Evolutionary conservation across 2,797 vertebrate species (phyloP).

Genomic region (Tragelaphus eurycerus): DNA sequence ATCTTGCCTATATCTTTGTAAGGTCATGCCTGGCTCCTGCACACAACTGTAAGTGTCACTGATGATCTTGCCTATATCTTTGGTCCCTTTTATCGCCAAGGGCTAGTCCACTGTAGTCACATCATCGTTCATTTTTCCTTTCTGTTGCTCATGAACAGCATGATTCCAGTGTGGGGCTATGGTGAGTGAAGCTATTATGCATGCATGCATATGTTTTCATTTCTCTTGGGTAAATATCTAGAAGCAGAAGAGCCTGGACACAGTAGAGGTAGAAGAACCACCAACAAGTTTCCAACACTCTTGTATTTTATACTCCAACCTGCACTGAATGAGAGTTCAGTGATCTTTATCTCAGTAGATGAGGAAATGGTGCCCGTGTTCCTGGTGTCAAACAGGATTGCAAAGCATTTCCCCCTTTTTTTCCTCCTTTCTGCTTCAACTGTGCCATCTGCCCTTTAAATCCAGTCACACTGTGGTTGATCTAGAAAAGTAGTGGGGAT

Average conservation of each 20-base stretch:
- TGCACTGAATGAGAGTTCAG: background rate
- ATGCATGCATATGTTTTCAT: rapidly evolving
- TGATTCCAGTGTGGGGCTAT: background rate
- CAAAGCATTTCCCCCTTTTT: background rate
- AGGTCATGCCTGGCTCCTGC: background rate
- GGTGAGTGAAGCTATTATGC: background rate
- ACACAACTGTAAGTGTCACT: rapidly evolving
- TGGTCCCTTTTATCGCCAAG: too few species aligned
- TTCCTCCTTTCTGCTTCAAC: background rate
- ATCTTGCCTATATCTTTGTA: too few species aligned
- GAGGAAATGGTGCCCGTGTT: background rate
- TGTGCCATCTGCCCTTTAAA: background rate
- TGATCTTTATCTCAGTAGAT: background rate
- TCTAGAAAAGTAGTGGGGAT: background rate
- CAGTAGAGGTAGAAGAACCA: background rate
- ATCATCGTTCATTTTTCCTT: background rate
- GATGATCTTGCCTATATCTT: rapidly evolving
- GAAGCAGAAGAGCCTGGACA: background rate
- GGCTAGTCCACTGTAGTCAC: rapidly evolving
- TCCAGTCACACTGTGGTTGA: background rate
- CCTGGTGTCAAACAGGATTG: background rate
- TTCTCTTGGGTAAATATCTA: background rate
- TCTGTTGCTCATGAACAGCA: background rate
- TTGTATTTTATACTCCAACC: background rate
- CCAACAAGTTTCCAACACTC: background rate